A percentile compares a stretch with the other conserved stretches of the same genome.
Evolutionary conservation across 2,113 vertebrate species (phyloP).

Genomic region (Colius striatus): DNA sequence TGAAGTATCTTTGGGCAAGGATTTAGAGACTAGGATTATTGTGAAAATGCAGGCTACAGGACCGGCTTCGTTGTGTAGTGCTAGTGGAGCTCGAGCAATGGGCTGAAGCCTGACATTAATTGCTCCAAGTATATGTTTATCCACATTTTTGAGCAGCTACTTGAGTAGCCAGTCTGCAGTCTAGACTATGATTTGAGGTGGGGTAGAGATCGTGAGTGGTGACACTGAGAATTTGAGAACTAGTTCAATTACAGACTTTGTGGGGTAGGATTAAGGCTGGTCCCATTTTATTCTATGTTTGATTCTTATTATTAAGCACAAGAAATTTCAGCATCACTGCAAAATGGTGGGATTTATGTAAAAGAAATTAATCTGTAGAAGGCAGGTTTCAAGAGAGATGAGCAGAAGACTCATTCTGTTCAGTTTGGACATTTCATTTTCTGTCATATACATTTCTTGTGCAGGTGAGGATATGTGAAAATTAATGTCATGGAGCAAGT

Average conservation of each 20-base stretch:
- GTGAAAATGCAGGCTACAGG: not conserved
- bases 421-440: not conserved
- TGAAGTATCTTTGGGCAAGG: not conserved
- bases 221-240: not conserved
- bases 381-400: not conserved
- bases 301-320: not conserved
- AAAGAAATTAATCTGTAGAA: not conserved
- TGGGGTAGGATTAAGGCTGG: not conserved
- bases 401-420: not conserved
- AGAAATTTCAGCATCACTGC: not conserved
- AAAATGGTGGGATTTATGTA: not conserved
- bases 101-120: not conserved
- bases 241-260: not conserved
- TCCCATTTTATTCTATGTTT: accelerated
- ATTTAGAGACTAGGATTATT: not conserved
- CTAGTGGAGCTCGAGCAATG: not conserved
- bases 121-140: not conserved
- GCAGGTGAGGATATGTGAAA: not conserved
- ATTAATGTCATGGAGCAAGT: not conserved
- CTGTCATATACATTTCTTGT: not conserved
- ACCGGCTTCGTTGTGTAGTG: not conserved
- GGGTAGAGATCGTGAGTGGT: not conserved
- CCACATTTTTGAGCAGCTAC: not conserved
- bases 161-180: accelerated
- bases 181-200: not conserved